phyloP scores from a whole-genome alignment of 1,140 invertebrate species.

The Drosophila jambulina region DNA sequence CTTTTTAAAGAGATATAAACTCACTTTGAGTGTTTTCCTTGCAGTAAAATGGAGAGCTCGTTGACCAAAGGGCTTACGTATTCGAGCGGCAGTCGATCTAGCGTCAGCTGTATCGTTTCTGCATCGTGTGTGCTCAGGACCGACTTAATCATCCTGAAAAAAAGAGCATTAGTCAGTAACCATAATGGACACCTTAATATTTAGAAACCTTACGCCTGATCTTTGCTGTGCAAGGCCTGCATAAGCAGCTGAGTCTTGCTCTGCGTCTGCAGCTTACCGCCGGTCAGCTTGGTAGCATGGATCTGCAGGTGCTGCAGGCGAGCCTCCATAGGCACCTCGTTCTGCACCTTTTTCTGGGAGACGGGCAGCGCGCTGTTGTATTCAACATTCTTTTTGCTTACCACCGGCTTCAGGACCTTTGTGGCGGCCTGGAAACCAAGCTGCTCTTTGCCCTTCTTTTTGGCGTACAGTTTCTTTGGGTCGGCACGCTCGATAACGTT shows the following conservation, averaged over 20 bases:
- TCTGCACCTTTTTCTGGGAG: slow-evolving; percentile 86
- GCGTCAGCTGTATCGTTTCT: slow-evolving; percentile 87
- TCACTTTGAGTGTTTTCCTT: slow-evolving; percentile 88
- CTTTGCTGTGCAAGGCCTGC: slow-evolving; percentile 92
- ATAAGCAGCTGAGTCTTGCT: slow-evolving; percentile 91
- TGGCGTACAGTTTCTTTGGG: slow-evolving; percentile 83
- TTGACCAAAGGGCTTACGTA: slow-evolving; percentile 87
- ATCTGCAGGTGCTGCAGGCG: slow-evolving; percentile 89
- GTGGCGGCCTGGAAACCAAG: slow-evolving; percentile 65
- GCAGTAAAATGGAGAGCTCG: slow-evolving; percentile 87
- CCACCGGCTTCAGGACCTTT: slow-evolving; percentile 86
- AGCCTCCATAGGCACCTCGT: slow-evolving; percentile 91
- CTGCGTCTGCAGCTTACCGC: slow-evolving; percentile 85
- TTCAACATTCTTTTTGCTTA: slow-evolving; percentile 80
- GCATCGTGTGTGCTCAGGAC: slow-evolving; percentile 87
- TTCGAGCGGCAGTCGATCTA: slow-evolving; percentile 88
- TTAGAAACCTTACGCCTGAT: slow-evolving; percentile 86
- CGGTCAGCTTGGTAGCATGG: slow-evolving; percentile 85
- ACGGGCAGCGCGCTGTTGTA: slow-evolving; percentile 74
- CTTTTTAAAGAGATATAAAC: slow-evolving; percentile 37
- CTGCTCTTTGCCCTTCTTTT: slow-evolving; percentile 80
- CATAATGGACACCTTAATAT: neutral
- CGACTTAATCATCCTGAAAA: slow-evolving; percentile 86
- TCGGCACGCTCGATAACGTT: slow-evolving; percentile 87
- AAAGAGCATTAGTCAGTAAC: neutral